phyloP scores from a whole-genome alignment of 2,888 invertebrate species.

The Campoletis raptor region DNA sequence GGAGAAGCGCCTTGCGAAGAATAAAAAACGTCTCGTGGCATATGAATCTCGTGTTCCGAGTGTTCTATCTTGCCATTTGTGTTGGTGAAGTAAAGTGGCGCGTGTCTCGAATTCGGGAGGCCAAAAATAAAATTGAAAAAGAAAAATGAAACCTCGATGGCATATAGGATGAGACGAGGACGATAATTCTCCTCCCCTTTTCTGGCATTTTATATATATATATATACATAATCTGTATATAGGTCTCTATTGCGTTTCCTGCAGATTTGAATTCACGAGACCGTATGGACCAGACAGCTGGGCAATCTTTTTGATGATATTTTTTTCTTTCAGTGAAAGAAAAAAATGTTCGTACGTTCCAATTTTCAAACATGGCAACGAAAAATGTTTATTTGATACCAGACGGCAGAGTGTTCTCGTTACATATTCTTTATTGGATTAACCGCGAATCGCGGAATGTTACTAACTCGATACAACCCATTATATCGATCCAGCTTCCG shows the following conservation, averaged over 20 bases:
- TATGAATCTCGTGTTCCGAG: conserved; percentile 11
- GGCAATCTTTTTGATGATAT: conserved; percentile 43
- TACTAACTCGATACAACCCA: conserved; percentile 11
- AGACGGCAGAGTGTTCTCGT: conserved; percentile 23
- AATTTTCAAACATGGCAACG: background rate
- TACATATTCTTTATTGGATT: conserved; percentile 25
- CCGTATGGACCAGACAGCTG: conserved; percentile 46
- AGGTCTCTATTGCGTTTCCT: background rate
- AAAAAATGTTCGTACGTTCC: conserved; percentile 8
- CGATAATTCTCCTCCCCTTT: conserved; percentile 29
- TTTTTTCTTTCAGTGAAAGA: conserved; percentile 22
- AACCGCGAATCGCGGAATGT: conserved; percentile 1
- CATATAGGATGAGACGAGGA: conserved; percentile 2
- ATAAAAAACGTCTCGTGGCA: conserved; percentile 32
- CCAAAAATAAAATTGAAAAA: conserved; percentile 59
- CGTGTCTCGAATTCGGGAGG: conserved; percentile 62
- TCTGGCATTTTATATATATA: conserved; percentile 17
- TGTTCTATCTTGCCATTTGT: conserved; percentile 8
- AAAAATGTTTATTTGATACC: conserved; percentile 35
- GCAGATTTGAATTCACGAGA: conserved; percentile 25
- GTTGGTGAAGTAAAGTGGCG: conserved; percentile 44
- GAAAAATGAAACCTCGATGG: background rate
- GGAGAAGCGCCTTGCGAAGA: conserved; percentile 50
- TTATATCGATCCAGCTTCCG: conserved; percentile 4
- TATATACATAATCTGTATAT: conserved; percentile 8